These are phyloP conservation scores for Saccostrea echinata DNA, from an alignment of 1,140 invertebrate genomes.

Conservation along the genomic window DNA sequence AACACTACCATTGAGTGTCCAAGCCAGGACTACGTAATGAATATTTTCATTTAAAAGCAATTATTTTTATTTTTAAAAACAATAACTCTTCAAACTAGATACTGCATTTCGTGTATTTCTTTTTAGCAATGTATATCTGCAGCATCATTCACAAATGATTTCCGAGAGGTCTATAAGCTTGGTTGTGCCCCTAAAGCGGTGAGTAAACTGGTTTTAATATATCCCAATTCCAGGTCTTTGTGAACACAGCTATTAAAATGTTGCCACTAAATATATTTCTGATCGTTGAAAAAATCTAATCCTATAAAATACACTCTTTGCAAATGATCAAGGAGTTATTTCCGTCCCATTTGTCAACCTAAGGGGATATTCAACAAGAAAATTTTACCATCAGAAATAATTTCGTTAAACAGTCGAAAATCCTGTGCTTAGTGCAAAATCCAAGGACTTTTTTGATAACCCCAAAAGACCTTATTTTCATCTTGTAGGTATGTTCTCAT, in stretches of 20 bases:
- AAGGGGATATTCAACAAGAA: too few relatives aligned
- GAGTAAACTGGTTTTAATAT: not conserved
- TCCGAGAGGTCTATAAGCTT: not conserved
- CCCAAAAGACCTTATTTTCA: not conserved
- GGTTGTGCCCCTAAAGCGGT: conserved; percentile 15
- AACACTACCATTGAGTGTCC: not conserved
- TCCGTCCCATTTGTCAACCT: too few relatives aligned
- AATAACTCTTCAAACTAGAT: not conserved
- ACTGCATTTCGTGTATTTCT: not conserved
- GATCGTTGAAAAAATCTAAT: too few relatives aligned
- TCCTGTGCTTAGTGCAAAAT: too few relatives aligned
- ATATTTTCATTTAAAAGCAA: not conserved
- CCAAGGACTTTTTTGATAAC: too few relatives aligned
- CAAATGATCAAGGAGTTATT: too few relatives aligned
- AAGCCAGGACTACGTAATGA: conserved; percentile 4
- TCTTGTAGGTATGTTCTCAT: not conserved
- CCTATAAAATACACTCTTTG: too few relatives aligned
- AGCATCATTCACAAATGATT: conserved; percentile 28
- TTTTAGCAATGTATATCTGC: conserved; percentile 34
- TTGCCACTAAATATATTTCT: too few relatives aligned
- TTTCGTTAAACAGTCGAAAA: too few relatives aligned
- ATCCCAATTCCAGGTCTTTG: too few relatives aligned
- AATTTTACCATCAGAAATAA: too few relatives aligned
- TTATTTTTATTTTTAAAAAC: not conserved
- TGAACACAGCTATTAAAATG: too few relatives aligned